A percentile compares a stretch with the other conserved stretches of the same genome.
Conservation (phyloP, 2,797 vertebrate species). For the Chromis chromis region DNA sequence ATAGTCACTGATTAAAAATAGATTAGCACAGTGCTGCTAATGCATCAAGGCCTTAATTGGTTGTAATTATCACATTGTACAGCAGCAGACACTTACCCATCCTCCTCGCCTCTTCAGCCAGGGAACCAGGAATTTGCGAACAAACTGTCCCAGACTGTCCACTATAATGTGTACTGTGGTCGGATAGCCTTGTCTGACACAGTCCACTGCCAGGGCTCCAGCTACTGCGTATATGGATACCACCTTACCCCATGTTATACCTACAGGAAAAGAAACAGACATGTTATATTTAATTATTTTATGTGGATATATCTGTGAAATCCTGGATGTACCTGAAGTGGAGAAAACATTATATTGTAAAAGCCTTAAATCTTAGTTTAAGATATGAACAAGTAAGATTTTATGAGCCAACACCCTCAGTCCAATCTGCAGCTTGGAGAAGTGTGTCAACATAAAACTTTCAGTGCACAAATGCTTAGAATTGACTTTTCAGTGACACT, state of each 20-base stretch:
- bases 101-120: conserved; percentile 96
- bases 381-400: background rate
- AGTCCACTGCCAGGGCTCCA: conserved; percentile 94
- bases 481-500: no score
- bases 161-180: conserved; percentile 91
- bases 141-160: conserved; percentile 95
- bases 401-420: background rate
- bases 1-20: background rate
- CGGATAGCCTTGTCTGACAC: conserved; percentile 90
- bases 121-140: conserved; percentile 90
- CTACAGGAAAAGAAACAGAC: conserved; percentile 71
- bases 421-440: background rate
- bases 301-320: background rate
- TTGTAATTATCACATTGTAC: background rate
- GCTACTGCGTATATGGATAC: conserved; percentile 94
- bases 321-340: no score
- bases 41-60: background rate
- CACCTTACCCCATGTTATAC: conserved; percentile 98
- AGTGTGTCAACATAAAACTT: background rate
- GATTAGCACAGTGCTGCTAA: background rate
- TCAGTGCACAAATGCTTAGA: background rate
- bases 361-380: no score
- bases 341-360: no score
- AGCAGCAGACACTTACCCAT: conserved; percentile 88
- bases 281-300: background rate